A percentile compares a stretch with the other conserved stretches of the same genome.
These are phyloP conservation scores for Serinus canaria DNA, from an alignment of 2,113 vertebrate genomes.

Conservation along the genomic window DNA sequence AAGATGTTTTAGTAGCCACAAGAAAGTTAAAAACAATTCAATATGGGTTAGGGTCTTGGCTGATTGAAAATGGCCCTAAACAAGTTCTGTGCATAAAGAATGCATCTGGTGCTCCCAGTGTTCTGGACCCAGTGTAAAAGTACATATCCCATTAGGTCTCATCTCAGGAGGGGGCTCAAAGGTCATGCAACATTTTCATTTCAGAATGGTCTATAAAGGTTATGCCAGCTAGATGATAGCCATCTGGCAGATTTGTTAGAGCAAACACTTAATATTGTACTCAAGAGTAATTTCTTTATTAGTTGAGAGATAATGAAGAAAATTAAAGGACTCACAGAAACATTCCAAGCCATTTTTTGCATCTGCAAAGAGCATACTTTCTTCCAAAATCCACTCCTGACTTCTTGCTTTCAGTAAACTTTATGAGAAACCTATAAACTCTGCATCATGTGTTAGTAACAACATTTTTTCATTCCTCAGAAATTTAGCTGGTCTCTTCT, in stretches of 20 bases:
- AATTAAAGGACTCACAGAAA: not conserved
- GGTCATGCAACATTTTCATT: not conserved
- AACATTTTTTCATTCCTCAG: not conserved
- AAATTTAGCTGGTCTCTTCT: not conserved
- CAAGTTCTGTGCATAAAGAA: not conserved
- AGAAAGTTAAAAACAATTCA: not conserved
- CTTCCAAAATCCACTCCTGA: not conserved
- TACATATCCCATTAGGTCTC: not conserved
- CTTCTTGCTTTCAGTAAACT: not conserved
- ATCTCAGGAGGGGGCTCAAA: not conserved
- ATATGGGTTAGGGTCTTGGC: not conserved
- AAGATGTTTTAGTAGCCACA: not conserved
- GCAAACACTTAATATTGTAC: not conserved
- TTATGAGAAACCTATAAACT: not conserved
- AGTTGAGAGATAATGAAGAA: not conserved
- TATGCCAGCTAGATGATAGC: not conserved
- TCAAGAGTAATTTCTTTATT: not conserved
- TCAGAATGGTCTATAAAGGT: not conserved
- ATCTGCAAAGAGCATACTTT: not conserved
- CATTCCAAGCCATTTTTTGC: not conserved
- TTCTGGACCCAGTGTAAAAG: not conserved
- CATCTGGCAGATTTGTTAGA: not conserved
- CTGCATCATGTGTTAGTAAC: not conserved
- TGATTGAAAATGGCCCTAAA: not conserved
- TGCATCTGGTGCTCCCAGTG: fast-evolving